Evolutionary conservation across 2,797 vertebrate genomes (phyloP).

Genomic region (Sebastolobus alascanus): DNA sequence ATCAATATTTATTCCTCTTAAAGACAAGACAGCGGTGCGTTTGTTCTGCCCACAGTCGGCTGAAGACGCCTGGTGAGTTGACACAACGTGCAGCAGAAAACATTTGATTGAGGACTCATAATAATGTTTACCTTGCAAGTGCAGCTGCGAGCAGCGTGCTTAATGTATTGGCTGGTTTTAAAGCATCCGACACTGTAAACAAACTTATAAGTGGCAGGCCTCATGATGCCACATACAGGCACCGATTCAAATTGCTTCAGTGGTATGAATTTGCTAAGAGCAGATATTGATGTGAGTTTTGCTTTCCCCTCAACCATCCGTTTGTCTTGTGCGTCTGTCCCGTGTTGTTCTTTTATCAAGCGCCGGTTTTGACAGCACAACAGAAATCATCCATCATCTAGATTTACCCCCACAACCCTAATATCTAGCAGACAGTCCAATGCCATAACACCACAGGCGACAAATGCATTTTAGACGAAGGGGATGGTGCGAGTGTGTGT

Average conservation of each 20-base stretch:
- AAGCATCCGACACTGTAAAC: conserved; percentile 47
- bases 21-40: conserved; percentile 62
- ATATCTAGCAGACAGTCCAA: conserved; percentile 78
- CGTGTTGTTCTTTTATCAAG: conserved; percentile 78
- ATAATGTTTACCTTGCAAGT: conserved; percentile 60
- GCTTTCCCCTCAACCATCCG: conserved; percentile 28
- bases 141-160: conserved; percentile 37
- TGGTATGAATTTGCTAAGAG: conserved; percentile 31
- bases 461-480: conserved; percentile 71
- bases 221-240: neutral
- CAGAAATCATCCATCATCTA: conserved; percentile 79
- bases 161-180: conserved; percentile 37
- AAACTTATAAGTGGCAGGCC: conserved; percentile 28
- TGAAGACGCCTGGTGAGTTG: conserved; percentile 58
- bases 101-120: conserved; percentile 65
- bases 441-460: conserved; percentile 74
- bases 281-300: conserved; percentile 64
- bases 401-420: conserved; percentile 77
- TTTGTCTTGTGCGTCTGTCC: conserved; percentile 65
- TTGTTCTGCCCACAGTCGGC: conserved; percentile 68
- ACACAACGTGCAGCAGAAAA: conserved; percentile 33
- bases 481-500: conserved; percentile 19
- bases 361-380: conserved; percentile 71
- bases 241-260: conserved; percentile 36
- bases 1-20: conserved; percentile 81